Base-by-base conservation (phyloP, 2,113 vertebrate genomes). In the Nyctereutes procyonoides region DNA sequence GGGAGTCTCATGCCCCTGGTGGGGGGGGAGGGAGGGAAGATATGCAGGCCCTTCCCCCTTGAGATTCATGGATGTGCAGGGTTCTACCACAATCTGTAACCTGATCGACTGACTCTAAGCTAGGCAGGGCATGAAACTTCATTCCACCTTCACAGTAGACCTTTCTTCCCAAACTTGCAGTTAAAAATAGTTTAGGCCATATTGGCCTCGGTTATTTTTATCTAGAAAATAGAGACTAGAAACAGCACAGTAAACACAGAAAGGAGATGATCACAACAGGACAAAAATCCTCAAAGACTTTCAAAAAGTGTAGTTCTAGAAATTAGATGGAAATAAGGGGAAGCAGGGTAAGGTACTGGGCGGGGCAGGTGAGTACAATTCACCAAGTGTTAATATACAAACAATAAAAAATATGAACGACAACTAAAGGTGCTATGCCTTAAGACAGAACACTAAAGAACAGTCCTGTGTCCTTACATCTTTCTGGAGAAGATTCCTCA, bases 151-250 rank as follows among this genome's bases (percentile, higher is more conserved):
- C 79, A 73, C 51, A 83, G 43, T 48, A 93, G 84, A 67, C 14
- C 84, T 81, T 97, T 94, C 94, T 96, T 88, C 86, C 65, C 73
- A 79, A 28, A 56, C n/a, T 63, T 81, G 79, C 38, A 76, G 89
- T 90, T 96, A 95, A 93, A 97, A 97, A 93, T 96, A 96, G 84
- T 35, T 48, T 30, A 90, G 43, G 84, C 89, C 67, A 71, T 8
- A 48, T 30, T 53, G 74, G 88, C 82, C 65, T 28, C 4, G 65
- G 82, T 84, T 97, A 95, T 97, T 98, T 98, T 97, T 96, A 96
- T 93, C 92, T 67, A 53, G 86, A 96, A 98, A 97, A 96, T 22
- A 97, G 63, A 82, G 80, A 62, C 95, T 94, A 89, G 89, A 71
- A 97, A 93, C 35, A 96, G 65, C 85, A 85, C 0, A 56, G 76